Conservation (phyloP, 2,113 vertebrate species). For the Nycticryphes semicollaris region DNA sequence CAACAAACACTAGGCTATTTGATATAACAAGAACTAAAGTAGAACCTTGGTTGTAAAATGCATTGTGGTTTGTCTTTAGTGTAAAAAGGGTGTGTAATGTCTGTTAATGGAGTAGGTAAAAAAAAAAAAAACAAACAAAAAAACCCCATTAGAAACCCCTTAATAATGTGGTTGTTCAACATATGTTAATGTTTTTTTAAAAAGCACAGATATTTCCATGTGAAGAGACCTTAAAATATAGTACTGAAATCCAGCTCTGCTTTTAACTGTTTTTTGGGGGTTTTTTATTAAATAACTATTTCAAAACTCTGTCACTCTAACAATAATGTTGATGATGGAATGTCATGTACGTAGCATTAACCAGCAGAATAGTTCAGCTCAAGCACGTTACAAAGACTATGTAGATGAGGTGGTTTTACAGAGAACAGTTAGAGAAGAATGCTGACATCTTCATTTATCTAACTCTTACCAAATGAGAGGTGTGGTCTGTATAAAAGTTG, state of each 20-base stretch:
- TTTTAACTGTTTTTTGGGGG: background rate
- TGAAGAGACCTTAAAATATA: background rate
- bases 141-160: background rate
- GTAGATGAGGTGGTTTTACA: background rate
- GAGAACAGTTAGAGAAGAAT: background rate
- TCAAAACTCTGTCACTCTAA: background rate
- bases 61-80: background rate
- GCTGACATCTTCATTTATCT: background rate
- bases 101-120: background rate
- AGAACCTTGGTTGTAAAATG: background rate
- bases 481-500: background rate
- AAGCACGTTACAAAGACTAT: background rate
- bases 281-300: background rate
- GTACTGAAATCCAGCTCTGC: background rate
- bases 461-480: background rate
- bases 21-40: background rate
- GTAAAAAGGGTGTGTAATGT: background rate
- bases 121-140: background rate
- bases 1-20: background rate
- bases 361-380: background rate
- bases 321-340: background rate
- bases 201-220: background rate
- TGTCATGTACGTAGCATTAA: background rate
- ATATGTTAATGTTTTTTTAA: background rate
- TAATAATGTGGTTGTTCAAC: background rate